Evolutionary conservation across 2,797 vertebrate genomes (phyloP).

Genomic region (Rhadinocentrus ornatus): DNA sequence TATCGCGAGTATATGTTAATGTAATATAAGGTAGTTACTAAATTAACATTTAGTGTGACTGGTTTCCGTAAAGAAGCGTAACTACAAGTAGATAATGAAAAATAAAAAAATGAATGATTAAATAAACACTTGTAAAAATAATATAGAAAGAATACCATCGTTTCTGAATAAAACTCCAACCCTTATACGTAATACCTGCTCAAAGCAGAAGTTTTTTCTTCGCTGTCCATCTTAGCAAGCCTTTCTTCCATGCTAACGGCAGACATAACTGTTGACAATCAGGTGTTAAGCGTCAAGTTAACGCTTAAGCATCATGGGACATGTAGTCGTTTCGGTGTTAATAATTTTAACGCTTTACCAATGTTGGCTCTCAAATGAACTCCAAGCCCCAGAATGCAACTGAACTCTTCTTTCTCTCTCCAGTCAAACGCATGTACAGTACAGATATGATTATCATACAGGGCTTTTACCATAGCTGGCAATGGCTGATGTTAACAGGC

Average conservation of each 20-base stretch:
- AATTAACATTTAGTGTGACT: slow-evolving; percentile 34
- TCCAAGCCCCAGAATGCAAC: slow-evolving; percentile 67
- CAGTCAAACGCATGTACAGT: slow-evolving; percentile 17
- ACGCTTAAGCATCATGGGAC: slow-evolving; percentile 64
- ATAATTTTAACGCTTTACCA: rapidly evolving
- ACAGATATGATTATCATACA: slow-evolving; percentile 21
- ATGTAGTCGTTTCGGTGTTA: slow-evolving; percentile 51
- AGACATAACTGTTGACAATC: slow-evolving; percentile 80
- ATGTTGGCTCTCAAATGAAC: slow-evolving; percentile 17
- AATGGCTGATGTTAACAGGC: slow-evolving; percentile 8
- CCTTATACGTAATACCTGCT: slow-evolving; percentile 69
- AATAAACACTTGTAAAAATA: not conserved
- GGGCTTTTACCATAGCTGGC: slow-evolving; percentile 21
- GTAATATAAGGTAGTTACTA: slow-evolving; percentile 11
- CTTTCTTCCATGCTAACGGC: slow-evolving; percentile 71
- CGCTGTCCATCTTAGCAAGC: slow-evolving; percentile 78
- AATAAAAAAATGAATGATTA: not conserved
- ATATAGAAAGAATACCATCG: rapidly evolving
- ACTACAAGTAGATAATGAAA: not conserved
- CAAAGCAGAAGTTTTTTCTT: slow-evolving; percentile 69
- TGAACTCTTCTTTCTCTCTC: not conserved
- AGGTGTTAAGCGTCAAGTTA: slow-evolving; percentile 54
- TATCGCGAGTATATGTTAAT: slow-evolving; percentile 8
- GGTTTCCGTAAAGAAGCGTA: slow-evolving; percentile 51
- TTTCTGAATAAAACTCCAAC: not conserved